These are phyloP conservation scores for Plumapathes pennacea DNA, from an alignment of 92 coral and sea anemone genomes.

Conservation along the genomic window DNA sequence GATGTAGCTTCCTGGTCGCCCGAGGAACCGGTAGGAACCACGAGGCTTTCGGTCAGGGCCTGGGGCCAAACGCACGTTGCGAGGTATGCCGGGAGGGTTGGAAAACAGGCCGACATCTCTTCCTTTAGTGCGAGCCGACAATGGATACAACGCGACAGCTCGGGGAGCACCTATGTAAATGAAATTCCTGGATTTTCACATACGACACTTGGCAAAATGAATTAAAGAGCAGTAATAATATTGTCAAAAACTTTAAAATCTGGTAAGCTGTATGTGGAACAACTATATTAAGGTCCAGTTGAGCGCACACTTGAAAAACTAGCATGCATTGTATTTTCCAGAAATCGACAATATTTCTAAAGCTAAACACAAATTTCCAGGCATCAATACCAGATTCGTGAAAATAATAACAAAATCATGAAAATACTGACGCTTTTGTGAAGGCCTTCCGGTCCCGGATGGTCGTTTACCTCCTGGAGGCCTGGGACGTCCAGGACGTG, in stretches of 20 bases:
- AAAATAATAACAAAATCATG: not conserved
- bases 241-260: too few species aligned
- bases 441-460: too few species aligned
- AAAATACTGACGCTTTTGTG: not conserved
- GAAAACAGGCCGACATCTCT: conserved; percentile 49
- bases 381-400: not conserved
- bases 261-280: too few species aligned
- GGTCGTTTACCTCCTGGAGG: not conserved
- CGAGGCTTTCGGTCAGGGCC: conserved; percentile 53
- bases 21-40: conserved; percentile 45
- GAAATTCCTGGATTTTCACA: too few species aligned
- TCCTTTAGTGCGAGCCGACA: conserved; percentile 29
- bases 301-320: too few species aligned
- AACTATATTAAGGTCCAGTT: too few species aligned
- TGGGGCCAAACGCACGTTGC: conserved; percentile 33
- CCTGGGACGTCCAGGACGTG: not conserved
- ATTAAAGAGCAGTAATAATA: too few species aligned
- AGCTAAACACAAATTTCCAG: not conserved
- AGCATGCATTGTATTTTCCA: too few species aligned
- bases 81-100: conserved; percentile 48
- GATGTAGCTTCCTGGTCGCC: conserved; percentile 57
- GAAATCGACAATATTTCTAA: too few species aligned
- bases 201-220: too few species aligned
- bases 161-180: conserved; percentile 11
- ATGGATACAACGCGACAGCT: conserved; percentile 57